Percentiles rank a stretch among this genome's conserved stretches.
These are phyloP conservation scores for Centropyge bicolor DNA, from an alignment of 2,797 vertebrate genomes.

Conservation along the genomic window DNA sequence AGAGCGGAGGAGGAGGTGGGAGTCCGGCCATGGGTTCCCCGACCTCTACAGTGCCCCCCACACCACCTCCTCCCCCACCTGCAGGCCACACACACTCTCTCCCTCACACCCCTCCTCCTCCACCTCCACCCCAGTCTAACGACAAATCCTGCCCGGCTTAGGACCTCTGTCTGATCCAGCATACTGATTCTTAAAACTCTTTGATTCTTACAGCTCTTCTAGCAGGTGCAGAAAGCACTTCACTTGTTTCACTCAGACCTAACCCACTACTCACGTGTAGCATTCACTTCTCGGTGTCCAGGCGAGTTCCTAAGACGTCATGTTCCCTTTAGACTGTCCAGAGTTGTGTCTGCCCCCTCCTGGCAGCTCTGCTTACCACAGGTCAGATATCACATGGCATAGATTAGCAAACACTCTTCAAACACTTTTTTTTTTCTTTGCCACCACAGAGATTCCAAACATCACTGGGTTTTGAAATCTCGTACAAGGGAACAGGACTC, in stretches of 20 bases:
- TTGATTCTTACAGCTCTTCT: slow-evolving; percentile 50
- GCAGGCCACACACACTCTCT: slow-evolving; percentile 87
- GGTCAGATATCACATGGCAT: slow-evolving; percentile 16
- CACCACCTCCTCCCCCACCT: slow-evolving; percentile 84
- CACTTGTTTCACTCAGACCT: slow-evolving; percentile 41
- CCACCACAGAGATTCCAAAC: slow-evolving; percentile 59
- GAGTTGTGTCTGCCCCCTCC: slow-evolving; percentile 37
- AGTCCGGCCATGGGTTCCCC: slow-evolving; percentile 90
- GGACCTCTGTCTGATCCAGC: slow-evolving; percentile 30
- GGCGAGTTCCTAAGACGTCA: slow-evolving; percentile 18
- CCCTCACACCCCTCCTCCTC: slow-evolving; percentile 89
- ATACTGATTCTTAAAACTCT: slow-evolving; percentile 42
- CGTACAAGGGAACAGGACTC: slow-evolving; percentile 68
- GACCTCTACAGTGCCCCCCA: slow-evolving; percentile 88
- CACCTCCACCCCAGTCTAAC: slow-evolving; percentile 88
- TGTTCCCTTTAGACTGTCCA: slow-evolving; percentile 45
- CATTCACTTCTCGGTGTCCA: slow-evolving; percentile 60
- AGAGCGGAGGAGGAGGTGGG: slow-evolving; percentile 83
- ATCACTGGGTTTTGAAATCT: slow-evolving; percentile 55
- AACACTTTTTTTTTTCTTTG: slow-evolving; percentile 23
- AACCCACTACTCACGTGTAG: slow-evolving; percentile 72
- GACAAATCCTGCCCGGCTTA: slow-evolving; percentile 98
- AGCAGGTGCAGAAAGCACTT: slow-evolving; percentile 62
- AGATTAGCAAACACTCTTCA: slow-evolving; percentile 16
- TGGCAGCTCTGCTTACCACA: slow-evolving; percentile 65